Evolutionary conservation across 2,888 invertebrate species (phyloP), one percentile per base, ranked within the genome.

Genomic region (Hydraecia micacea): DNA sequence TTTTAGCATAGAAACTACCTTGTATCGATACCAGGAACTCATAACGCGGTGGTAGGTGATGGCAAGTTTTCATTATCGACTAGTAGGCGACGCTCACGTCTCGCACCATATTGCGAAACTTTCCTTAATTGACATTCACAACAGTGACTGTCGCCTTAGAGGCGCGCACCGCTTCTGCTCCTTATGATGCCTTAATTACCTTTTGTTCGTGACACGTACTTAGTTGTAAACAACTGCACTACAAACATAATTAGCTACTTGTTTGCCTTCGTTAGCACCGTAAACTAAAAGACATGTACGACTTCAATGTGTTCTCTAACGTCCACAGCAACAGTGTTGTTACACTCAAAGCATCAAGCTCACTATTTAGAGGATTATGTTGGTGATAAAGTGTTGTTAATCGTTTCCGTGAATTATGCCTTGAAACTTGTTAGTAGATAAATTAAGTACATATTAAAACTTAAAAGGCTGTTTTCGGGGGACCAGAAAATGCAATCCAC

Each of bases 81-180:
- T 90, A 68, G 84, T 84, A 81, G 80, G 79, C 86, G 77, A 67
- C 81, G 83, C 88, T 85, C 90, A 81, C 90, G 88, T 86, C 85
- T 78, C 85, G 81, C 86, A 85, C 80, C 89, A 88, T 93, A 93
- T 93, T 93, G 91, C 91, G 80, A 92, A 94, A 94, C 90, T 94
- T 93, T 92, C 86, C 88, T 85, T 93, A 93, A 93, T 94, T 93
- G 93, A 93, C 93, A 93, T 93, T 93, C 92, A 91, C 89, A 89
- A 84, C 91, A 90, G 85, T 87, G 84, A 89, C 90, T 89, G 88
- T 88, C 87, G 86, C 87, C 86, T 85, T 78, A 74, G 68, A 76
- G 82, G 71, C 76, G 83, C 87, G 84, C 81, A 70, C 83, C 72
- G 75, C 87, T 85, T 86, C 87, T 75, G 77, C 87, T 88, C 86